Evolutionary conservation across 2,888 invertebrate species (phyloP).

Genomic region (Miltochrista miniata): DNA sequence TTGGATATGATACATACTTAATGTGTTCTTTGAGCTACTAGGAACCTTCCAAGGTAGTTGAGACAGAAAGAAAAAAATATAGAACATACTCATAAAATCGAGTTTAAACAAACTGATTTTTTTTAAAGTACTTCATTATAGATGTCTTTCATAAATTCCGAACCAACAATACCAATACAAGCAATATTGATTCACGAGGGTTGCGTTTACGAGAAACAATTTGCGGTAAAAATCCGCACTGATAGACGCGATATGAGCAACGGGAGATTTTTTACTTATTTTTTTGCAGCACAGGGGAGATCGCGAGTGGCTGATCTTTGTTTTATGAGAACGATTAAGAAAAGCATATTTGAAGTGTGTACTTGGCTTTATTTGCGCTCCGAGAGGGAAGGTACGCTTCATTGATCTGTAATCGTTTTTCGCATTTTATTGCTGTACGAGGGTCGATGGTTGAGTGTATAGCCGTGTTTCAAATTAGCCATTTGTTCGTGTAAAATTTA

Average conservation of each 20-base stretch:
- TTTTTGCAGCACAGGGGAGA: constrained; percentile 69
- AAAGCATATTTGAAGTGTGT: constrained; percentile 84
- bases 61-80: too few relatives aligned
- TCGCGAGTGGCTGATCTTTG: constrained; percentile 77
- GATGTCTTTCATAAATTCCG: constrained; percentile 65
- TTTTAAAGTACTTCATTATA: constrained; percentile 35
- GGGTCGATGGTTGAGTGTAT: constrained; percentile 60
- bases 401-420: constrained; percentile 83
- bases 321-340: constrained; percentile 85
- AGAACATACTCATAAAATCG: background rate
- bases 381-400: constrained; percentile 78
- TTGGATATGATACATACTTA: too few relatives aligned
- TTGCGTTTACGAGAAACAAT: constrained; percentile 66
- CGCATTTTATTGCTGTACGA: constrained; percentile 74
- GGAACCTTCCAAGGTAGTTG: too few relatives aligned
- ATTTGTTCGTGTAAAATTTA: constrained; percentile 47
- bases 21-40: too few relatives aligned
- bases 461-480: constrained; percentile 58
- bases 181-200: constrained; percentile 71
- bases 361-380: constrained; percentile 80
- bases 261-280: constrained; percentile 68
- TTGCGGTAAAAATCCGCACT: constrained; percentile 73
- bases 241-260: constrained; percentile 77
- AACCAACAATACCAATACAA: constrained; percentile 61
- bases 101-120: constrained; percentile 50